Evolutionary conservation across 2,113 vertebrate species (phyloP), one percentile per base, ranked within the genome.

Genomic region (Leucosticte australis): DNA sequence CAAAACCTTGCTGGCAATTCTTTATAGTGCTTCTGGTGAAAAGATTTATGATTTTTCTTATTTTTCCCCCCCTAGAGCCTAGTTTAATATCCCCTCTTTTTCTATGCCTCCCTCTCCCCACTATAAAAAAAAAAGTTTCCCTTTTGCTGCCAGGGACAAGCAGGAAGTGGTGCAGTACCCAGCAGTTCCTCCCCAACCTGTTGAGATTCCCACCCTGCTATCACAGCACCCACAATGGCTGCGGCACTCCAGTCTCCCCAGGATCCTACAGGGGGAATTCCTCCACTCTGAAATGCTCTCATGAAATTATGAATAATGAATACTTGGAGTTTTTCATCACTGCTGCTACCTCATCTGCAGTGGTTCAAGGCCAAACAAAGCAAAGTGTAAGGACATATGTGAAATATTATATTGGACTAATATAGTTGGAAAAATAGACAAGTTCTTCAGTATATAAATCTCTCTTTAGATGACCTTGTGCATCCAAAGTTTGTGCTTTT

Each of bases 361-460:
- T 11, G 15, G 49, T 75, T 57, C 49, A 52, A 82, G 70, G 57
- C 74, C 77, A 89, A 94, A 64, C 63, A 91, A 94, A 94, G 77
- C 81, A 71, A 84, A 91, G 57, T 9, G 7, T 6, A 35, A 89
- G 47, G 70, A 92, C 41, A 65, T 63, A 82, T 9, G 22, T 71
- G 87, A 94, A 92, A 79, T 84, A 67, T 14, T 67, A 67, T 17
- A 71, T n/a, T 50, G 33, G 60, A 63, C 44, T 75, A 85, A 90
- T 31, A 76, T 1, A 85, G 53, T 9, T 88, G 59, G 37, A 42
- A 90, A 92, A 79, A 67, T 1, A 59, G 71, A 70, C 30, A 62
- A 73, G 47, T 33, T 73, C 68, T 77, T 73, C 15, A 63, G 60
- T 26, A 26, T 27, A n/a, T 63, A 88, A 85, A 83, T 63, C 42